phyloP scores from a whole-genome alignment of 2,888 invertebrate genomes.

The Pecten maximus region DNA sequence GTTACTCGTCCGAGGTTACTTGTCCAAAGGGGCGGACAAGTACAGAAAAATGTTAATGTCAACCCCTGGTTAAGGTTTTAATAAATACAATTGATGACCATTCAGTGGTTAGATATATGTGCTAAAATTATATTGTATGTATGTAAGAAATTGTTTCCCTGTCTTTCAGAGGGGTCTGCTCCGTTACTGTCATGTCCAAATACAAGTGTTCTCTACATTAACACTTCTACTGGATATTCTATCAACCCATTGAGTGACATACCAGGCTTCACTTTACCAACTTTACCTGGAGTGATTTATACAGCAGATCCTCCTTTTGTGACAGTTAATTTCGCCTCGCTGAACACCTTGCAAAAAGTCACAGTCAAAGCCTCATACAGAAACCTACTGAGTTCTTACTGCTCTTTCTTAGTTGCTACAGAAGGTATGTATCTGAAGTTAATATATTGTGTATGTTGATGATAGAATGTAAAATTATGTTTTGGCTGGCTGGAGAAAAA shows the following conservation, averaged over 20 bases:
- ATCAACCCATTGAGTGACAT: not conserved
- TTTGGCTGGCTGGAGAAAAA: too few species aligned
- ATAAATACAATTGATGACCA: too few species aligned
- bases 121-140: too few species aligned
- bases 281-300: not conserved
- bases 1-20: too few species aligned
- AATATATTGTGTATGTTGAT: too few species aligned
- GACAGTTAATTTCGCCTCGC: conserved; percentile 36
- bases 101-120: too few species aligned
- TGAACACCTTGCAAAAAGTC: conserved; percentile 42
- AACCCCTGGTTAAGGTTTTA: too few species aligned
- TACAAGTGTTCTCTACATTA: not conserved
- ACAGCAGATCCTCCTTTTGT: not conserved
- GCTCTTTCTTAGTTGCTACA: conserved; percentile 53
- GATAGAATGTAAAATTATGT: too few species aligned
- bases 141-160: not conserved
- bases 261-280: not conserved
- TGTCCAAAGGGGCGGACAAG: too few species aligned
- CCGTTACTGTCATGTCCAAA: not conserved
- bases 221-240: not conserved
- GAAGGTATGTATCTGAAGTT: conserved; percentile 47
- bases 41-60: too few species aligned
- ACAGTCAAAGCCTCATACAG: conserved; percentile 39
- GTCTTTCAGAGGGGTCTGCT: not conserved
- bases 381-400: conserved; percentile 40